These are phyloP conservation scores for Talpa occidentalis DNA, from an alignment of 2,113 vertebrate genomes.

Conservation along the genomic window DNA sequence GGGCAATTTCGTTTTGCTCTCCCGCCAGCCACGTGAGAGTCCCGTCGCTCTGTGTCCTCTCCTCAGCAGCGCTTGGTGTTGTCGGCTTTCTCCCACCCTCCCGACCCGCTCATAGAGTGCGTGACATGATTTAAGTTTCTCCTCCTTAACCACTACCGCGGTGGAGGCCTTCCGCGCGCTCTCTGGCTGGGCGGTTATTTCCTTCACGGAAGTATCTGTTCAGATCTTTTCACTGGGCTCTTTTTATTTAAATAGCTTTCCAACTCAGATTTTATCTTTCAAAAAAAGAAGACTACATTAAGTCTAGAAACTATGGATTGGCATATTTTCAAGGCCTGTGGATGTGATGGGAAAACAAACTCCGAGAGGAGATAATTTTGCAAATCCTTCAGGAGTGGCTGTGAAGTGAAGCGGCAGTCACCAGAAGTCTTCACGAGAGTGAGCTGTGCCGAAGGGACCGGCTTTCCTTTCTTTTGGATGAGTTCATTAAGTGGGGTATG, in stretches of 20 bases:
- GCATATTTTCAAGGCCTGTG: background rate
- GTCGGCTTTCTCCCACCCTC: too few relatives aligned
- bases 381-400: background rate
- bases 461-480: constrained; percentile 20
- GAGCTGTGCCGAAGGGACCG: background rate
- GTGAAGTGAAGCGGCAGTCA: background rate
- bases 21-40: background rate
- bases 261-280: background rate
- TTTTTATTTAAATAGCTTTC: background rate
- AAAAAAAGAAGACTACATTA: background rate
- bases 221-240: background rate
- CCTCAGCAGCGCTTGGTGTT: background rate
- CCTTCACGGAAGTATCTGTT: background rate
- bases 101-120: too few relatives aligned
- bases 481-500: constrained; percentile 2
- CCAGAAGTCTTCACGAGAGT: background rate
- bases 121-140: background rate
- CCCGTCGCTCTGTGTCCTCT: background rate
- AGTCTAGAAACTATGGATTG: background rate
- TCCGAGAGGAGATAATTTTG: background rate
- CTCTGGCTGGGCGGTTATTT: background rate
- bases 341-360: background rate
- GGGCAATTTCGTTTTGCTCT: background rate
- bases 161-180: background rate
- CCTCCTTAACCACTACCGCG: background rate